Base-by-base conservation (phyloP, 1,140 invertebrate species). In the Globodera ellingtonae region DNA sequence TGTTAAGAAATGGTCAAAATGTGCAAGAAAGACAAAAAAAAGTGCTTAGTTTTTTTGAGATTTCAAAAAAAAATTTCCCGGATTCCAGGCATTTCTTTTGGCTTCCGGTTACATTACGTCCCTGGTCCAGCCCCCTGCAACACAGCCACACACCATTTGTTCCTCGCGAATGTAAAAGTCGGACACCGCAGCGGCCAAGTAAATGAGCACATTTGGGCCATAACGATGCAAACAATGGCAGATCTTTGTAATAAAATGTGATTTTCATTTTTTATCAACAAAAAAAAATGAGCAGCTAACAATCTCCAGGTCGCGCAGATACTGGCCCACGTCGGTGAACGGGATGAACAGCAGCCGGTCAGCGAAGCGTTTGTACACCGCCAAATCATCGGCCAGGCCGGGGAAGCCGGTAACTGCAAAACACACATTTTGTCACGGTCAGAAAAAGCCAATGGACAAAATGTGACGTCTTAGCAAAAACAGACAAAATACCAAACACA, bases 131-230 rank as follows among this genome's bases (percentile, higher is more conserved):
- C 0, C 21, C 18, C 65, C 44, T 35, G 35, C 35, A 35, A 35
- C 35, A 35, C 35, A 35, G 1, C 35, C 35, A 35, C 90, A 92
- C 90, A 96, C 95, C 93, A 98, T 94, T 92, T 96, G 91, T 89
- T 94, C 93, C 81, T 93, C 92, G 71, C 96, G 95, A 90, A 99
- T 93, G 90, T 98, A 98, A 92, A 99, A 99, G 90, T 99, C 97
- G 3, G 97, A 98, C 0, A 98, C 97, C 18, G 97, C 97, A 24
- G 97, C 97, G 48, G 97, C 96, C 78, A 99, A 92, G 90, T 97
- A 99, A 0, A 99, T 90, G 81, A 98, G 90, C 0, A 93, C 94
- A 56, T 91, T 91, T 5, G 92, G 89, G 48, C 93, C 93, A 21
- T 94, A 91, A 48, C 90, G 88, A 48, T 93, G 91, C 56, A 98